phyloP scores from a whole-genome alignment of 2,113 vertebrate genomes.

The Saguinus midas region DNA sequence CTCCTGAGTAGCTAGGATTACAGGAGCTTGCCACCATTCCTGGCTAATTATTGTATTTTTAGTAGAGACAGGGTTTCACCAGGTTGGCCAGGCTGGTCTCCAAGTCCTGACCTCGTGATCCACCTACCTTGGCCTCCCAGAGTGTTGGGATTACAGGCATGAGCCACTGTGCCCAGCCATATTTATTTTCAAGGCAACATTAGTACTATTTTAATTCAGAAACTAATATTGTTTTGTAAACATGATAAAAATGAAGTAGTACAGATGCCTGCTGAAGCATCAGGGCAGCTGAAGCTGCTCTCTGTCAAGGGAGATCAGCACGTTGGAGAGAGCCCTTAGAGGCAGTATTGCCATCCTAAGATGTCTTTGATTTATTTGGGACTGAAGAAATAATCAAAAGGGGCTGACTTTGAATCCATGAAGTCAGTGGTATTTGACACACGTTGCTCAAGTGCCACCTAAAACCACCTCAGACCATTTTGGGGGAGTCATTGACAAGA shows the following conservation, averaged over 20 bases:
- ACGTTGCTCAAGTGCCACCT: not conserved
- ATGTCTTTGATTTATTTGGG: not conserved
- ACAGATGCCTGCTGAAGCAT: not conserved
- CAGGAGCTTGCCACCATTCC: too few relatives aligned
- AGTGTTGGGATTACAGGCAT: not conserved
- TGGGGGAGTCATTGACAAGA: too few relatives aligned
- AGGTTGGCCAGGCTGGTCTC: too few relatives aligned
- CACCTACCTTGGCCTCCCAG: not conserved
- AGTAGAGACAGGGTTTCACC: too few relatives aligned
- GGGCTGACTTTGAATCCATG: not conserved
- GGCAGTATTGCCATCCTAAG: accelerated
- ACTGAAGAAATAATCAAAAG: not conserved
- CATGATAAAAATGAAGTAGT: not conserved
- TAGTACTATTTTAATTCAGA: not conserved
- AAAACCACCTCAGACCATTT: not conserved
- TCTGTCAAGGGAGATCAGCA: not conserved
- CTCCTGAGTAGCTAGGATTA: too few relatives aligned
- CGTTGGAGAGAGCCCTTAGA: not conserved
- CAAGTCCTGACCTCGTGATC: too few relatives aligned
- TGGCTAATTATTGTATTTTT: too few relatives aligned
- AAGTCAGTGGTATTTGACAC: not conserved
- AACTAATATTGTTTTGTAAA: not conserved
- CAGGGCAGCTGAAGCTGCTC: not conserved
- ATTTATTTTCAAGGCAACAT: constrained; percentile 25
- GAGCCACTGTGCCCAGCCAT: too few relatives aligned